A percentile compares a stretch with the other conserved stretches of the same genome.
phyloP scores from a whole-genome alignment of 2,113 vertebrate genomes.

The Leptocoma aspasia region DNA sequence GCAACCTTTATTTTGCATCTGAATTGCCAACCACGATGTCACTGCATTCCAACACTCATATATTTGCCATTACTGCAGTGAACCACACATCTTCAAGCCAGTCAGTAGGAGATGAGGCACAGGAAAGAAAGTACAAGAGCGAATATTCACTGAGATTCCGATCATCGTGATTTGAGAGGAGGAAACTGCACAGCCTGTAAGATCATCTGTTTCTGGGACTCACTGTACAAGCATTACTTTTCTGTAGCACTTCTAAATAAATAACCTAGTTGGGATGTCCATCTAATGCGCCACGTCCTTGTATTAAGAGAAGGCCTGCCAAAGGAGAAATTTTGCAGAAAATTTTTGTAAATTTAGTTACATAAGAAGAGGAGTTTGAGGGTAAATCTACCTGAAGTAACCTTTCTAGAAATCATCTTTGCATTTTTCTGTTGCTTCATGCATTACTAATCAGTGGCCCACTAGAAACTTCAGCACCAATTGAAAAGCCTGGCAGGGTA shows the following conservation, averaged over 20 bases:
- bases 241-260: constrained; percentile 54
- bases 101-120: constrained; percentile 28
- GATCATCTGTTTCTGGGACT: constrained; percentile 71
- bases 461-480: constrained; percentile 65
- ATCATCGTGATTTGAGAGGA: constrained; percentile 71
- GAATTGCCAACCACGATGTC: neutral
- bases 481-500: constrained; percentile 75
- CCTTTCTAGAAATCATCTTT: constrained; percentile 37
- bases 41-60: neutral
- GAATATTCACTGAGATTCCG: constrained; percentile 72
- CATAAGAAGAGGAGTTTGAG: constrained; percentile 36
- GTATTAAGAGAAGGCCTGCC: constrained; percentile 55
- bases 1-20: constrained; percentile 1
- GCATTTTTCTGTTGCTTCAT: constrained; percentile 48
- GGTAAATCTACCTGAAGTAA: constrained; percentile 71
- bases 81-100: constrained; percentile 7
- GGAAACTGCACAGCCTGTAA: constrained; percentile 65
- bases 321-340: constrained; percentile 33
- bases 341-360: constrained; percentile 57
- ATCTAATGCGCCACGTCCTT: constrained; percentile 55
- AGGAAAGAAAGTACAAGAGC: constrained; percentile 55
- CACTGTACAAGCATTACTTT: constrained; percentile 75
- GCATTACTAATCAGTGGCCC: constrained; percentile 72
- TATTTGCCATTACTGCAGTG: neutral
- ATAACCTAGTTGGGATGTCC: constrained; percentile 49